Evolutionary conservation across 2,113 vertebrate species (phyloP), one percentile per base, ranked within the genome.

Genomic region (Semicossyphus pulcher): DNA sequence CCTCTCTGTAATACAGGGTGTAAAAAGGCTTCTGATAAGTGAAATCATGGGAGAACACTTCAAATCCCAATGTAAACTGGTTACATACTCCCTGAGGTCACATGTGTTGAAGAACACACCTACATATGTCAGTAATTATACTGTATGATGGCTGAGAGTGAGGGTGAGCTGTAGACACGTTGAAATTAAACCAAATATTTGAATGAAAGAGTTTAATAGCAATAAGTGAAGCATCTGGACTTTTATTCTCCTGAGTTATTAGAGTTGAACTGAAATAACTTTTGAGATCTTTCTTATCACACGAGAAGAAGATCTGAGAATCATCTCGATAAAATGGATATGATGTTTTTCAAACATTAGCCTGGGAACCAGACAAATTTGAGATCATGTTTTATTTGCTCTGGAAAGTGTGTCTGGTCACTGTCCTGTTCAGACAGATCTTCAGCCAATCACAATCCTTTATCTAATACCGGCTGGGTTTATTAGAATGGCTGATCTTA

Each of bases 11-110:
- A 66, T 63, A 69, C 72, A 71, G 84, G 78, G 84, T 90, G 88
- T 90, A 84, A 86, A 81, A 82, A 76, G 78, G 44, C 47, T 65
- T 60, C 34, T 76, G 87, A 89, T 89, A 88, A 89, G 76, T 32
- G 11, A 58, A 70, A 51, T 75, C 37, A 34, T 39, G 62, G 65
- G 37, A 26, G 25, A 48, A 25, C 23, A 72, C 66, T 58, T 71
- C 36, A 83, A 70, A 67, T 75, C 72, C 68, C 26, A 42, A 69
- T 77, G 49, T 65, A 71, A 78, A 69, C 76, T 8, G 29, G 70
- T 21, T 29, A 39, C 14, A 14, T 32, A 26, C 39, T 2, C 31
- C 12, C 10, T 75, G 29, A 78, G 45, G 69, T 79, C 63, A 71
- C 1, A 72, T 67, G 25, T 70, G 61, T 44, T 72, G 26, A 44